Percentiles rank a stretch among this genome's conserved stretches.
Conservation (phyloP, 2,113 vertebrate species). For the Tachycineta bicolor region DNA sequence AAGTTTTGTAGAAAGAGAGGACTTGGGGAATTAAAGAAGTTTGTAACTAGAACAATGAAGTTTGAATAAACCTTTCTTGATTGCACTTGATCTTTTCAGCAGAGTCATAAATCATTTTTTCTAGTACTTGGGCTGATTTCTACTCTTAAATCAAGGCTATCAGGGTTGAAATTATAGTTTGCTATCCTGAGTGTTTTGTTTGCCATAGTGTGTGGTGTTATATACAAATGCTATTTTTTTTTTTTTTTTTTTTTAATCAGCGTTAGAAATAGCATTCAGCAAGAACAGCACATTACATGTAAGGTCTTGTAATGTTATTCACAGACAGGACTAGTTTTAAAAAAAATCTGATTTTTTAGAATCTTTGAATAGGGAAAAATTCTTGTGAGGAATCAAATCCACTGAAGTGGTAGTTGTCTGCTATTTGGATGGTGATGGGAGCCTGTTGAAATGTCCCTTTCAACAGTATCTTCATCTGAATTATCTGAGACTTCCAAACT, state of each 20-base stretch:
- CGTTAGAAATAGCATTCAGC: neutral
- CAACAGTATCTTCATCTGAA: neutral
- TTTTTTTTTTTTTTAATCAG: neutral
- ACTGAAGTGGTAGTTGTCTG: neutral
- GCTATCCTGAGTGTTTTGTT: neutral
- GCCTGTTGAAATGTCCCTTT: neutral
- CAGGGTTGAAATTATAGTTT: neutral
- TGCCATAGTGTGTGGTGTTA: neutral
- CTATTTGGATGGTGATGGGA: neutral
- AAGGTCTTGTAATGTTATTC: neutral
- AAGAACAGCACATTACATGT: neutral
- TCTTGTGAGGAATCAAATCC: neutral
- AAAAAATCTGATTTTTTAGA: neutral
- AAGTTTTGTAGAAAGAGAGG: neutral
- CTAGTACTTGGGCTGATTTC: neutral
- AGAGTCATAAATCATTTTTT: neutral
- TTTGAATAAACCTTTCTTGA: neutral
- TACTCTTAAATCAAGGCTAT: neutral
- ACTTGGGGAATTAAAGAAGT: neutral
- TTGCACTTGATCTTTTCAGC: neutral
- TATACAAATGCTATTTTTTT: neutral
- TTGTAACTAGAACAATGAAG: neutral
- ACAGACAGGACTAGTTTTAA: neutral
- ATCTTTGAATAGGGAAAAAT: neutral
- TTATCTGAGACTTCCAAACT: neutral